Base-by-base conservation (phyloP, 2,888 invertebrate species). In the Cephus spinipes region DNA sequence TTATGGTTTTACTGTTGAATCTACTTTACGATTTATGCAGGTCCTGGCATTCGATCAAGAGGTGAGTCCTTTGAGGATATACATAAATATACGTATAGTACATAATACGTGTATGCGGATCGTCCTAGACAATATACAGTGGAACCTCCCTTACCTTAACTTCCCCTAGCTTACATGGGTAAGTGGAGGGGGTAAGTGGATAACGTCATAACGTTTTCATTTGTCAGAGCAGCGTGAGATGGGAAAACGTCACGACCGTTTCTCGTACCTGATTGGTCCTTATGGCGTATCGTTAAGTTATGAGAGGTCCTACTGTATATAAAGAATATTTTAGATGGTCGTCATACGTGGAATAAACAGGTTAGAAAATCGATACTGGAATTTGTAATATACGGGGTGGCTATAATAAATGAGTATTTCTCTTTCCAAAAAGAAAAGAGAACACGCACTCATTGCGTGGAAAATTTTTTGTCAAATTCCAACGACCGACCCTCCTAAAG, bases 1-100 rank as follows among this genome's bases (percentile, higher is more conserved):
- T 97, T 79, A 96, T 96, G 0, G 95, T 95, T 74, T 94, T 97
- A 84, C 93, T 96, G 71, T 94, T 97, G 87, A 97, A 97, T 92
- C 93, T 96, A 75, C 93, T 94, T 40, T 96, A 96, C 90, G 97
- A 97, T 88, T 90, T 96, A 79, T 96, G 95, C 91, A 94, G 95
- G 79, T 94, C 95, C 86, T 95, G 95, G 95, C 94, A 93, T 79
- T 93, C 93, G 82, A 92, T 96, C 79, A 95, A 93, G 90, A 94
- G 94, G 95, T 95, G 90, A 92, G 90, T 87, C 84, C 82, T 84
- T 81, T 73, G 11, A 33, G 12, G 30, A 23, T 55, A 23, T 40
- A 40, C 23, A 12, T 35, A 12, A 3, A 40, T 15, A 4, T 40
- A 1, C 0, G 1, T 6, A 23, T 6, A 23, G 23, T 2, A 31